Evolutionary conservation across 37 sponge, comb jelly and placozoan genomes (phyloP), one percentile per base, ranked within the genome.

Genomic region (Beroe ovata): DNA sequence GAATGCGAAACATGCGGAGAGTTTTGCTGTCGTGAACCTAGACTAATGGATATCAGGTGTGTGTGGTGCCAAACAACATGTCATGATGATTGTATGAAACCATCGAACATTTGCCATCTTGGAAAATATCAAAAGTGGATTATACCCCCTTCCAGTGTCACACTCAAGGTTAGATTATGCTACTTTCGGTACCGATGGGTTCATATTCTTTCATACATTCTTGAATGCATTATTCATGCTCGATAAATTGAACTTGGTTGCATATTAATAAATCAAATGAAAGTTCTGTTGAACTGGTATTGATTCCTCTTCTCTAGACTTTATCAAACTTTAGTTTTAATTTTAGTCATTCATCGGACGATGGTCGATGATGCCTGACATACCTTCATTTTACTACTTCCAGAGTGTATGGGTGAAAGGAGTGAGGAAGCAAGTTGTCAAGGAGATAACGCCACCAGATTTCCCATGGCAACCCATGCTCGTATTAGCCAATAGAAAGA

Each of bases 401-500:
- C 71, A 71, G 71, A 71, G 71, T 71, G 8, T 89, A 64, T 60
- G 90, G 90, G 64, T 64, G 35, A 39, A 61, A 16, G 61, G 90
- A 60, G 60, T 60, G 3, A 42, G 38, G 59, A 90, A 90, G 71
- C 64, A 93, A 41, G 92, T 92, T 25, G 91, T 95, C 25, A 90
- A 84, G 36, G 60, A 30, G 8, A 90, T 95, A 16, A 36, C 60
- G 8, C 81, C 90, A 28, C 93, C 95, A 0, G 26, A 60, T 16
- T 33, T 41, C 62, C 69, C 66, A 0, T 95, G 96, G 96, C 77
- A 88, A 33, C 96, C 96, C 16, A 90, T 95, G 64, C 42, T 95
- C 8, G 93, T 94, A 42, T 89, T 95, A 90, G 93, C 92, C 19
- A 95, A 95, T 54, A 92, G 92, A 8, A 90, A 90, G 88, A 95